A percentile compares a stretch with the other conserved stretches of the same genome.
Conservation (phyloP, 2,888 invertebrate genomes). For the Zygogramma bicolorata region DNA sequence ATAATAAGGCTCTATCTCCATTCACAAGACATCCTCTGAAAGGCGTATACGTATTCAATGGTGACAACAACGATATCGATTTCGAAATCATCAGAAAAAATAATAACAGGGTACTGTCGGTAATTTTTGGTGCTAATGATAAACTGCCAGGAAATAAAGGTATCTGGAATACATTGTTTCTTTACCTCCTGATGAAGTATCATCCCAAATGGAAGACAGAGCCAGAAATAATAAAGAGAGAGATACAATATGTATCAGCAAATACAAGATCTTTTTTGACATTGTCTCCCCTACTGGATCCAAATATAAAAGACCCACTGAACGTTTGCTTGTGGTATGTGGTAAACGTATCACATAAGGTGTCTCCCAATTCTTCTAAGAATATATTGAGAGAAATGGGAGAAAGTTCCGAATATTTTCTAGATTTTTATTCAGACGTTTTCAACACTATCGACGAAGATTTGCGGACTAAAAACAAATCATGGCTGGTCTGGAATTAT, state of each 20-base stretch:
- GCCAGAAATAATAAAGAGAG: background rate
- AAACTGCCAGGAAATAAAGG: constrained; percentile 7
- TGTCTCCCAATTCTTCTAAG: background rate
- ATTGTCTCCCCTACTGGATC: background rate
- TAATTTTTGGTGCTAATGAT: background rate
- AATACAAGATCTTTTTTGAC: constrained; percentile 6
- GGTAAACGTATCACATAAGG: constrained; percentile 1
- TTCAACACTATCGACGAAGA: background rate
- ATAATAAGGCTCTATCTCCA: background rate
- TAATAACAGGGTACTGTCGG: background rate
- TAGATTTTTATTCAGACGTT: constrained; percentile 6
- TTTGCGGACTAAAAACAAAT: background rate
- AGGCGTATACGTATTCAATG: constrained; percentile 2
- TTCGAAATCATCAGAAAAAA: constrained; percentile 4
- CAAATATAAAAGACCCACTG: background rate
- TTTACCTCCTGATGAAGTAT: constrained; percentile 5
- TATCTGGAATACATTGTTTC: background rate
- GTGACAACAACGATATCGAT: background rate
- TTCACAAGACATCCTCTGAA: background rate
- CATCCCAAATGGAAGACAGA: constrained; percentile 1
- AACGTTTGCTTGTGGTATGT: constrained; percentile 10
- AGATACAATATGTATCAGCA: background rate
- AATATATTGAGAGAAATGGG: constrained; percentile 9
- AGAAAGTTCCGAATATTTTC: background rate
- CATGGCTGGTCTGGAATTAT: constrained; percentile 2